A percentile compares a stretch with the other conserved stretches of the same genome.
Evolutionary conservation across 2,113 vertebrate genomes (phyloP).

Genomic region (Hepsetus odoe): DNA sequence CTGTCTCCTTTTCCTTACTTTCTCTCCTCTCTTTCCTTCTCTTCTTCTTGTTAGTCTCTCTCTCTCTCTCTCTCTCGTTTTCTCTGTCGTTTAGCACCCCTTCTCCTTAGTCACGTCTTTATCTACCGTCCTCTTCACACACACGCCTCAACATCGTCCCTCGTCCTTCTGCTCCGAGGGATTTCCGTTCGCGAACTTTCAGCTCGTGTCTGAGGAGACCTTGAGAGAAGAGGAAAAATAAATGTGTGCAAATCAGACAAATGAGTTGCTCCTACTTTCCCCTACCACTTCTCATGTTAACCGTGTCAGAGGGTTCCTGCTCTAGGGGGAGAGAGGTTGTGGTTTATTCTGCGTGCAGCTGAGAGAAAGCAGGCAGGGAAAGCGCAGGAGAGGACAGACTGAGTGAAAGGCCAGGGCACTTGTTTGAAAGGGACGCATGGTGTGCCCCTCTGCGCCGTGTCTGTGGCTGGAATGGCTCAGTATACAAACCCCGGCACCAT

Average conservation of each 20-base stretch:
- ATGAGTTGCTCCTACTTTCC: constrained; percentile 77
- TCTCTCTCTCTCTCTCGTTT: neutral
- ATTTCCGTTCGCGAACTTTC: constrained; percentile 66
- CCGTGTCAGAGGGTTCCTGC: constrained; percentile 84
- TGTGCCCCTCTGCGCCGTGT: constrained; percentile 33
- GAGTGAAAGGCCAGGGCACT: constrained; percentile 15
- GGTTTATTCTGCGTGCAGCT: constrained; percentile 70
- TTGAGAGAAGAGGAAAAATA: constrained; percentile 36
- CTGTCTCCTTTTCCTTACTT: constrained; percentile 20
- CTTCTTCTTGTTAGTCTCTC: constrained; percentile 21
- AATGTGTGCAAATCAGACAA: constrained; percentile 84
- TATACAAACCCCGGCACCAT: constrained; percentile 34
- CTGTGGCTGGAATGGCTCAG: constrained; percentile 42
- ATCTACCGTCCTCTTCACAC: constrained; percentile 35
- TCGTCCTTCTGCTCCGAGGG: constrained; percentile 62
- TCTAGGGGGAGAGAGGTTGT: constrained; percentile 77
- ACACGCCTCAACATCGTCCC: constrained; percentile 37
- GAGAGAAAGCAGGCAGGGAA: constrained; percentile 54
- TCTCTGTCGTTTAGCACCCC: constrained; percentile 3
- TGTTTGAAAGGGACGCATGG: constrained; percentile 1
- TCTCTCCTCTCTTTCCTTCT: constrained; percentile 2
- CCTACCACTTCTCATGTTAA: constrained; percentile 78
- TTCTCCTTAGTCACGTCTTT: constrained; percentile 32
- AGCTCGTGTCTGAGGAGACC: constrained; percentile 22
- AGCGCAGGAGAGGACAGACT: neutral